Percentiles rank a stretch among this genome's conserved stretches.
Conservation (phyloP, 2,888 invertebrate genomes). For the Holacanthella duospinosa region DNA sequence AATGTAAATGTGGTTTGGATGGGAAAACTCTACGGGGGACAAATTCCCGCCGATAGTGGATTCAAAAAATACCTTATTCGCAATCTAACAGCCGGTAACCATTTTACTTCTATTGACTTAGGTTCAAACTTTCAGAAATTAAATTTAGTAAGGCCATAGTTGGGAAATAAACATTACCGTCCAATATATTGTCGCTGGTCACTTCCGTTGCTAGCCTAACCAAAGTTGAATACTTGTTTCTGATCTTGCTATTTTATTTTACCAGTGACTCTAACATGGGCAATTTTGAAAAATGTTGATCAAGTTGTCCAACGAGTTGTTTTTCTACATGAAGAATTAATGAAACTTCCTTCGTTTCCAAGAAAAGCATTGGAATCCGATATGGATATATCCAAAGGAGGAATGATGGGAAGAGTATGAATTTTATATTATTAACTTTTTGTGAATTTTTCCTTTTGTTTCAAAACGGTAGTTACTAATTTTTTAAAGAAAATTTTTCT, state of each 20-base stretch:
- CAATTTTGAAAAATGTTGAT: conserved; percentile 80
- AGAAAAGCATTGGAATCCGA: conserved; percentile 95
- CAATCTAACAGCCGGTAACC: too few relatives aligned
- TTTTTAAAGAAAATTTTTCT: conserved; percentile 23
- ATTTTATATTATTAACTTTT: background rate
- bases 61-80: too few relatives aligned
- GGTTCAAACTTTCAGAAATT: too few relatives aligned
- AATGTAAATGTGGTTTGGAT: too few relatives aligned
- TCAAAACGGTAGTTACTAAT: background rate
- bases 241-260: background rate
- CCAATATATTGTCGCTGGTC: too few relatives aligned
- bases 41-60: too few relatives aligned
- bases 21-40: too few relatives aligned
- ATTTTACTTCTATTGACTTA: too few relatives aligned
- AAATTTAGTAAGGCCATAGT: too few relatives aligned
- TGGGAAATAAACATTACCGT: too few relatives aligned
- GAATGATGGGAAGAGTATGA: conserved; percentile 69
- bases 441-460: background rate
- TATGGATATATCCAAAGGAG: conserved; percentile 79
- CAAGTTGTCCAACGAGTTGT: conserved; percentile 93
- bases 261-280: conserved; percentile 71
- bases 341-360: conserved; percentile 96
- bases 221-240: background rate
- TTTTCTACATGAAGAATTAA: conserved; percentile 95
- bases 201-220: too few relatives aligned